Conservation (phyloP, 2,888 invertebrate genomes). For the Trachelus iudaicus region DNA sequence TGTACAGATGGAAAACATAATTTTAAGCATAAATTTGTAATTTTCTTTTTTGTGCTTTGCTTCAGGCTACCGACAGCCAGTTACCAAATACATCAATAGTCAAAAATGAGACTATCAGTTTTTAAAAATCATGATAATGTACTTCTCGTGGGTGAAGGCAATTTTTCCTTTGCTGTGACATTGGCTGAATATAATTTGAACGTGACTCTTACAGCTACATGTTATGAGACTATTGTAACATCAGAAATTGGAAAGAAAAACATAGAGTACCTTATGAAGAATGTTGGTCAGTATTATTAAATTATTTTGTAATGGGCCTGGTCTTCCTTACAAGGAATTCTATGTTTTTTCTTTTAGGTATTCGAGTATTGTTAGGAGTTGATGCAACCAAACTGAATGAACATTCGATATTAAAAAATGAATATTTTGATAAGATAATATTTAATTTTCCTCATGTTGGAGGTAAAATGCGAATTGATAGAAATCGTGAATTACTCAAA, state of each 20-base stretch:
- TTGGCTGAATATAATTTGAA: slow-evolving; percentile 52
- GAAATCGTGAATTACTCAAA: slow-evolving; percentile 68
- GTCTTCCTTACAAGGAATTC: slow-evolving; percentile 11
- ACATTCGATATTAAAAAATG: slow-evolving; percentile 41
- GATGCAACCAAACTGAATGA: slow-evolving; percentile 67
- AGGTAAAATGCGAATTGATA: slow-evolving; percentile 72
- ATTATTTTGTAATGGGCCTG: not conserved
- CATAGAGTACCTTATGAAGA: slow-evolving; percentile 45
- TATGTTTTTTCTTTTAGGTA: slow-evolving; percentile 63
- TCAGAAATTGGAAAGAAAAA: slow-evolving; percentile 51
- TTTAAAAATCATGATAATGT: slow-evolving; percentile 53
- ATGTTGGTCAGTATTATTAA: slow-evolving; percentile 52
- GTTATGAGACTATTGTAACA: slow-evolving; percentile 58
- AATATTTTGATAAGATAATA: slow-evolving; percentile 66
- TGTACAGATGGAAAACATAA: not conserved
- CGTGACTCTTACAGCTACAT: slow-evolving; percentile 60
- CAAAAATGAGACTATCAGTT: slow-evolving; percentile 44
- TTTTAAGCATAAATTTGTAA: not conserved
- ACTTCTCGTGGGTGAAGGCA: slow-evolving; percentile 69
- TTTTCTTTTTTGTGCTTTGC: not conserved
- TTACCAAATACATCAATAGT: not conserved
- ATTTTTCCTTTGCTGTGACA: slow-evolving; percentile 68
- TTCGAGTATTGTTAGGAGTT: slow-evolving; percentile 64
- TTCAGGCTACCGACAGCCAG: not conserved
- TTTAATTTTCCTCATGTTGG: slow-evolving; percentile 75